These are phyloP conservation scores for Typhlomys cinereus DNA, from an alignment of 2,113 vertebrate species.

Conservation along the genomic window DNA sequence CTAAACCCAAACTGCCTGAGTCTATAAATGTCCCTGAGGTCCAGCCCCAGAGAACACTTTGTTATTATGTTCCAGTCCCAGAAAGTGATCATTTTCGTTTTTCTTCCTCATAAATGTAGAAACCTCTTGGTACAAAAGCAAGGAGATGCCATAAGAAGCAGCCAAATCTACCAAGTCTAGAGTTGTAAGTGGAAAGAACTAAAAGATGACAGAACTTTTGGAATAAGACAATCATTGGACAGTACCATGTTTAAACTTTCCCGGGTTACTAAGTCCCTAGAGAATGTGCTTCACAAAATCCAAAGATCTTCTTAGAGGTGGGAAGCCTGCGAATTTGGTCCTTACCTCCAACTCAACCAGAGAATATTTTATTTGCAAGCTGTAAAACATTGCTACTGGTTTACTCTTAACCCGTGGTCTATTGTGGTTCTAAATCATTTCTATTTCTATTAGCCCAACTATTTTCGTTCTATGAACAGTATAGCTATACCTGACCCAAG, in stretches of 20 bases:
- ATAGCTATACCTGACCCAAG: too few species aligned
- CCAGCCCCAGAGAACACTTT: not conserved
- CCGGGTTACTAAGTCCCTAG: not conserved
- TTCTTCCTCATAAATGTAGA: not conserved
- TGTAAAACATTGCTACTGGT: conserved; percentile 9
- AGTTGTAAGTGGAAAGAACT: conserved; percentile 4
- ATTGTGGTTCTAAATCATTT: not conserved
- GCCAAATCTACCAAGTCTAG: not conserved
- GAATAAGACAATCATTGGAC: conserved; percentile 7
- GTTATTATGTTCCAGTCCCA: not conserved
- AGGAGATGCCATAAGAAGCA: not conserved
- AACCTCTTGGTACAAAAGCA: conserved; percentile 35
- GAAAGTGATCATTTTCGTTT: not conserved
- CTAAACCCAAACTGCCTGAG: not conserved
- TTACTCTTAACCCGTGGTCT: not conserved
- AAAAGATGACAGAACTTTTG: not conserved
- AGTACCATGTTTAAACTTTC: not conserved
- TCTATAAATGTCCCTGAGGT: not conserved
- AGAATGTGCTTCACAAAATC: conserved; percentile 16
- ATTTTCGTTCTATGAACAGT: too few species aligned
- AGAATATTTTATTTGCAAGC: conserved; percentile 24
- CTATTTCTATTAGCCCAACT: not conserved
- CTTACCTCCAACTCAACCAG: not conserved
- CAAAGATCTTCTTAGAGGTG: not conserved
- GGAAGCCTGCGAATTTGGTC: not conserved